Percentiles rank a stretch among this genome's conserved stretches.
phyloP scores from a whole-genome alignment of 2,888 invertebrate genomes.

The Anagyrus pseudococci region DNA sequence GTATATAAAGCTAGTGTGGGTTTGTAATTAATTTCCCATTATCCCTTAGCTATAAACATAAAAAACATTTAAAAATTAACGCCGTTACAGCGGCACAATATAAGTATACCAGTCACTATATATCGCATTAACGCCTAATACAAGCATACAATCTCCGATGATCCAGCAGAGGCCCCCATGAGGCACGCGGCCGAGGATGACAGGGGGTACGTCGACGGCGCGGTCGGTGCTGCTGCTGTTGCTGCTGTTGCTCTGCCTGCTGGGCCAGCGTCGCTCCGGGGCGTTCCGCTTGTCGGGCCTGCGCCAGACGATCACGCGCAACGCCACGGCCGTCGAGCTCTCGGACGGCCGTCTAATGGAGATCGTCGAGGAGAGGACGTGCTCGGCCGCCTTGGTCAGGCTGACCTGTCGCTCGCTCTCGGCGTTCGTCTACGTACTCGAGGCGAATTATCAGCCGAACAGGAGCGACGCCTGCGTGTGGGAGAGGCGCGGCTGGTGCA shows the following conservation, averaged over 20 bases:
- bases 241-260: conserved; percentile 36
- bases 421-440: conserved; percentile 54
- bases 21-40: too few species aligned
- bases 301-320: conserved; percentile 41
- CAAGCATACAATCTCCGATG: too few species aligned
- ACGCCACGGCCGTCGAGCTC: conserved; percentile 46
- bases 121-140: too few species aligned
- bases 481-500: conserved; percentile 35
- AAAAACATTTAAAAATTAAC: too few species aligned
- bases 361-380: conserved; percentile 53
- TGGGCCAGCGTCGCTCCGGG: conserved; percentile 18
- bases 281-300: conserved; percentile 31
- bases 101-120: too few species aligned
- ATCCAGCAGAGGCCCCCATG: too few species aligned
- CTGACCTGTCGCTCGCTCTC: conserved; percentile 55
- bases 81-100: too few species aligned
- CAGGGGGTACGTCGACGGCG: too few species aligned
- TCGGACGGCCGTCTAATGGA: conserved; percentile 51
- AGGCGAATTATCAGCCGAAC: conserved; percentile 52
- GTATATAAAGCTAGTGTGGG: too few species aligned
- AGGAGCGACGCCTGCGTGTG: conserved; percentile 45
- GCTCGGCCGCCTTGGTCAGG: conserved; percentile 51
- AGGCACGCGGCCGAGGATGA: too few species aligned
- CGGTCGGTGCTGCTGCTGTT: conserved; percentile 45
- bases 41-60: too few species aligned